Percentiles rank a stretch among this genome's conserved stretches.
Evolutionary conservation across 2,113 vertebrate genomes (phyloP).

Genomic region (Ptilorrhoa leucosticta): DNA sequence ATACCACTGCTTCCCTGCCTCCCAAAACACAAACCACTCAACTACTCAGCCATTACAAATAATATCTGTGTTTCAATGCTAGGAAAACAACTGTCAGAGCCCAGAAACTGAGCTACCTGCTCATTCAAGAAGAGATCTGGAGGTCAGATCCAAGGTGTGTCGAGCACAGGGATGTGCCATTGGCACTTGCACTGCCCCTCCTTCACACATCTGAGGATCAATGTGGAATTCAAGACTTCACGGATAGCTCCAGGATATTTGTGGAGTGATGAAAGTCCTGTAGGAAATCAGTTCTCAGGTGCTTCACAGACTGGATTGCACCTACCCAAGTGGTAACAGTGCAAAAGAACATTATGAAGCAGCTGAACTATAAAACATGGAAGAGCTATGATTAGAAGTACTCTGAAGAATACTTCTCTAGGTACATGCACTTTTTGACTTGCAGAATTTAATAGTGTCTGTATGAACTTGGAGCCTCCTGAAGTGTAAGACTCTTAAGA

Average conservation of each 20-base stretch:
- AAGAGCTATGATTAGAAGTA: neutral
- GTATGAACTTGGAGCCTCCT: neutral
- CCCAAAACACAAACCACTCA: neutral
- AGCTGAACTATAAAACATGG: neutral
- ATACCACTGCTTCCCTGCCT: neutral
- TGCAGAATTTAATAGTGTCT: neutral
- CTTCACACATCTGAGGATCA: neutral
- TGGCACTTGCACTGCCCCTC: neutral
- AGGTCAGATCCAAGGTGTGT: neutral
- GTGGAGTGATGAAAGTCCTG: neutral
- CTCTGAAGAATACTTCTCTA: neutral
- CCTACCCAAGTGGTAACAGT: neutral
- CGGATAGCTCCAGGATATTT: neutral
- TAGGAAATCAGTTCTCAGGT: neutral
- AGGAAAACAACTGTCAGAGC: neutral
- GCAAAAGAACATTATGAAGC: neutral
- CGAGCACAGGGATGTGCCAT: fast-evolving
- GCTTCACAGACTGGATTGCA: neutral
- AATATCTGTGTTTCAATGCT: neutral
- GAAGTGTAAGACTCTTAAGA: neutral
- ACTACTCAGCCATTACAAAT: neutral
- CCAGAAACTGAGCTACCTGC: neutral
- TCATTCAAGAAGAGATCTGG: neutral
- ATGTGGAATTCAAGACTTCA: neutral
- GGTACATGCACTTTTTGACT: fast-evolving